Evolutionary conservation across 2,113 vertebrate genomes (phyloP).

Genomic region (Apodemus speciosus): DNA sequence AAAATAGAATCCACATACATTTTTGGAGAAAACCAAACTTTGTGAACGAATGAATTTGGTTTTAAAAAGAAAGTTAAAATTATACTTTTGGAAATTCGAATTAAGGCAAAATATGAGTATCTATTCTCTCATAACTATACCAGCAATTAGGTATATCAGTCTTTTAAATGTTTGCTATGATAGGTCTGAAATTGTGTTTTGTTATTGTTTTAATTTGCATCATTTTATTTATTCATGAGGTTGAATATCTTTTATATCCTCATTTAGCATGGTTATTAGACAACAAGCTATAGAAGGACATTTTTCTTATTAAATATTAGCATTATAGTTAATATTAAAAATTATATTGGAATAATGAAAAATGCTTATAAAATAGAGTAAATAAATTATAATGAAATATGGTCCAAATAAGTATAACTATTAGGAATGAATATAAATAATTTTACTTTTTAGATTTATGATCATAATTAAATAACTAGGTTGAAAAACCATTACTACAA

Average conservation of each 20-base stretch:
- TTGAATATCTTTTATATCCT: constrained; percentile 33
- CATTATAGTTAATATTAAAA: constrained; percentile 41
- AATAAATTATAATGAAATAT: neutral
- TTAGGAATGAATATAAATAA: constrained; percentile 3
- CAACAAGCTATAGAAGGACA: constrained; percentile 10
- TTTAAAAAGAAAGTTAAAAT: constrained; percentile 39
- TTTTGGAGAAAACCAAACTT: neutral
- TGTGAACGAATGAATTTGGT: neutral
- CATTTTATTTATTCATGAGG: constrained; percentile 56
- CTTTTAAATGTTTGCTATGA: constrained; percentile 27
- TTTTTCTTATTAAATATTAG: constrained; percentile 51
- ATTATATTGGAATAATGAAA: neutral
- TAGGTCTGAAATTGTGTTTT: constrained; percentile 45
- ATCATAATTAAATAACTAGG: constrained; percentile 45
- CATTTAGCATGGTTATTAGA: constrained; percentile 39
- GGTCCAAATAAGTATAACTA: neutral
- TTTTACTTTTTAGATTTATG: neutral
- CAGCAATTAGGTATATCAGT: constrained; percentile 26
- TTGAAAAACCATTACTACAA: neutral
- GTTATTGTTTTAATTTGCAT: constrained; percentile 63
- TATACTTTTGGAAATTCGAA: constrained; percentile 23
- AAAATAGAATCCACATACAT: neutral
- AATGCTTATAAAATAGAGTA: neutral
- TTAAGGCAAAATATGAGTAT: constrained; percentile 18
- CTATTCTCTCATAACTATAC: neutral